phyloP scores from a whole-genome alignment of 2,797 vertebrate species.

The Myotis myotis region DNA sequence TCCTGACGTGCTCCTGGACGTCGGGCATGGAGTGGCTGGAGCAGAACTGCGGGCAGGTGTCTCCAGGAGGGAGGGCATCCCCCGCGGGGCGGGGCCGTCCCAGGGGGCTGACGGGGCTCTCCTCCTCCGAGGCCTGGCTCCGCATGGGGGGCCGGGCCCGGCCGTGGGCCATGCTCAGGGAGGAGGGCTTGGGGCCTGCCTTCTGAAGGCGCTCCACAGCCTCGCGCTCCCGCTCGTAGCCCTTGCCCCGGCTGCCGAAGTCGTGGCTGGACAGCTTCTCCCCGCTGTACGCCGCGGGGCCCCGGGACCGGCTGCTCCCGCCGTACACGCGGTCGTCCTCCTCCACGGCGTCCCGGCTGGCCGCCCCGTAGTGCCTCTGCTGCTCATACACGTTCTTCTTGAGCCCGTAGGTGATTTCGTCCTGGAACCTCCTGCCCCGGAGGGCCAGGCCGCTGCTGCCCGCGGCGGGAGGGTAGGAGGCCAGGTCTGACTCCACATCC shows the following conservation, averaged over 20 bases:
- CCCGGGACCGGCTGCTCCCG: slow-evolving; percentile 89
- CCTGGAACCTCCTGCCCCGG: slow-evolving; percentile 93
- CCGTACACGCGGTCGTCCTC: slow-evolving; percentile 94
- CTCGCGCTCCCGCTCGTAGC: slow-evolving; percentile 94
- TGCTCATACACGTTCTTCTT: slow-evolving; percentile 97
- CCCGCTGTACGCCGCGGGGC: slow-evolving; percentile 91
- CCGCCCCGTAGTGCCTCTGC: slow-evolving; percentile 93
- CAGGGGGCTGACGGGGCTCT: slow-evolving; percentile 96
- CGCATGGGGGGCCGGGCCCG: slow-evolving; percentile 93
- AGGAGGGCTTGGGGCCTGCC: slow-evolving; percentile 86
- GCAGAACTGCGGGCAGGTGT: slow-evolving; percentile 95
- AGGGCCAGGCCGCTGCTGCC: slow-evolving; percentile 92
- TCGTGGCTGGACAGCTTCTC: slow-evolving; percentile 95
- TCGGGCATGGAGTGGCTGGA: slow-evolving; percentile 99
- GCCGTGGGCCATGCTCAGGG: slow-evolving; percentile 87
- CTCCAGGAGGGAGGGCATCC: slow-evolving; percentile 88
- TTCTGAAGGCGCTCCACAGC: slow-evolving; percentile 93
- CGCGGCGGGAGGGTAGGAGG: slow-evolving; percentile 92
- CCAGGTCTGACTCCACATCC: slow-evolving; percentile 97
- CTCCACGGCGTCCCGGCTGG: slow-evolving; percentile 91
- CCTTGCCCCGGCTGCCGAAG: slow-evolving; percentile 92
- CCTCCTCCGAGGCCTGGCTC: slow-evolving; percentile 96
- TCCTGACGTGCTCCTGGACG: slow-evolving; percentile 98
- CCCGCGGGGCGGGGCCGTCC: slow-evolving; percentile 90
- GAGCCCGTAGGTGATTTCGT: slow-evolving; percentile 92